Evolutionary conservation across 2,888 invertebrate genomes (phyloP).

Genomic region (Ptychoptera contaminata): DNA sequence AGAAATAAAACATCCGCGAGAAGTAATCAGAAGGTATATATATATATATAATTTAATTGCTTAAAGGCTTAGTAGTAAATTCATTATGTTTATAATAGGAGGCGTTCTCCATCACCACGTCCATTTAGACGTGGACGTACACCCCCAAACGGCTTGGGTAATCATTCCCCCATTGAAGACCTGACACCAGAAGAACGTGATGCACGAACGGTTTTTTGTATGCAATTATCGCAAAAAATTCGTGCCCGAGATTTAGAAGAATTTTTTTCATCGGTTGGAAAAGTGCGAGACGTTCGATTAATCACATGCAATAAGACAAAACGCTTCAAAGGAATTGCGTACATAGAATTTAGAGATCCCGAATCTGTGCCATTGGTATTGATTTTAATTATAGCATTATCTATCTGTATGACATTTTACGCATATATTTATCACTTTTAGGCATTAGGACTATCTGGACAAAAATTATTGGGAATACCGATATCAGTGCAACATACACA

Average conservation of each 20-base stretch:
- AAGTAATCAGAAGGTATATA: background rate
- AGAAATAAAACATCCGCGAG: constrained; percentile 13
- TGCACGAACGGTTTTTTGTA: constrained; percentile 96
- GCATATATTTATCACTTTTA: constrained; percentile 27
- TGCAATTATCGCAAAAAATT: constrained; percentile 92
- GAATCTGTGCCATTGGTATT: constrained; percentile 89
- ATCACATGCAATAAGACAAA: constrained; percentile 98
- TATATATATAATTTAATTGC: background rate
- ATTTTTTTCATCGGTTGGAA: constrained; percentile 97
- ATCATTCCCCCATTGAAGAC: constrained; percentile 47
- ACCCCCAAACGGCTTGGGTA: constrained; percentile 35
- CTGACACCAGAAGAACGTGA: constrained; percentile 94
- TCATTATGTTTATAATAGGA: constrained; percentile 14
- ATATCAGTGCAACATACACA: constrained; percentile 98
- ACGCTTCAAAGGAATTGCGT: constrained; percentile 98
- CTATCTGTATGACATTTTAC: constrained; percentile 1
- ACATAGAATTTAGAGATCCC: constrained; percentile 96
- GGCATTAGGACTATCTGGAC: constrained; percentile 91
- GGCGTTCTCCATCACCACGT: constrained; percentile 29
- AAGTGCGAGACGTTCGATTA: constrained; percentile 93
- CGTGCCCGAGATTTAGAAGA: constrained; percentile 91
- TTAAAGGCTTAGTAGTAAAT: background rate
- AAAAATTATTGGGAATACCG: constrained; percentile 87
- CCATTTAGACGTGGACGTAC: constrained; percentile 29
- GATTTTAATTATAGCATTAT: constrained; percentile 9